phyloP scores from a whole-genome alignment of 64 coral and sea anemone genomes.

The Catalaphyllia jardinei region DNA sequence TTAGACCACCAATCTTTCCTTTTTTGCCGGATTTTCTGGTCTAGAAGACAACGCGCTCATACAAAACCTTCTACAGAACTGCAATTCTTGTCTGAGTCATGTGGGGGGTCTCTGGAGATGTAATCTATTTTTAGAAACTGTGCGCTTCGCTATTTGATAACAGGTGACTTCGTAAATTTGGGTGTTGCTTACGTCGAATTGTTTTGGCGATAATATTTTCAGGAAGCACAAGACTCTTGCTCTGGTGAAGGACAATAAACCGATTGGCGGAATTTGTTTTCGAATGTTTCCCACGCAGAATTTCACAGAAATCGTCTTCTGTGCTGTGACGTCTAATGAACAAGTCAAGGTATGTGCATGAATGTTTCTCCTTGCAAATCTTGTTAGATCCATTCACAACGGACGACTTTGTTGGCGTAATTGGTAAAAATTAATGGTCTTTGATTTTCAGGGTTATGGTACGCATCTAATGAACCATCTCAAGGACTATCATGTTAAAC shows the following conservation, averaged over 20 bases:
- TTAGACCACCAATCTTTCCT: too few relatives aligned
- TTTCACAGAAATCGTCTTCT: constrained; percentile 99
- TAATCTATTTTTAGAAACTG: too few relatives aligned
- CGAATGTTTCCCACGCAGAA: constrained; percentile 97
- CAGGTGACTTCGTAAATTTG: background rate
- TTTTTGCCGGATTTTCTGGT: too few relatives aligned
- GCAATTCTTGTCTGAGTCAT: too few relatives aligned
- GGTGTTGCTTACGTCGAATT: background rate
- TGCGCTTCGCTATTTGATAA: too few relatives aligned
- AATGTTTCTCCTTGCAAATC: background rate
- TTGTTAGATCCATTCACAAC: background rate
- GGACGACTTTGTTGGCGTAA: background rate
- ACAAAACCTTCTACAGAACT: too few relatives aligned
- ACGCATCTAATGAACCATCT: constrained; percentile 99
- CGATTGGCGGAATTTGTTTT: constrained; percentile 98
- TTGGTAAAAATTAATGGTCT: background rate
- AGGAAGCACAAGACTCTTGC: constrained; percentile 98
- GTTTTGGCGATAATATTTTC: background rate
- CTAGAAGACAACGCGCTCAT: too few relatives aligned
- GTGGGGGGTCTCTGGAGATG: too few relatives aligned
- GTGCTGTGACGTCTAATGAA: constrained; percentile 95
- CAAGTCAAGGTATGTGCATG: constrained; percentile 90
- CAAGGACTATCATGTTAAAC: constrained; percentile 98
- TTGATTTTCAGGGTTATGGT: constrained; percentile 75
- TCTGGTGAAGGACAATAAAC: constrained; percentile 93